Evolutionary conservation across 2,113 vertebrate species (phyloP).

Genomic region (Ardeotis arabs): DNA sequence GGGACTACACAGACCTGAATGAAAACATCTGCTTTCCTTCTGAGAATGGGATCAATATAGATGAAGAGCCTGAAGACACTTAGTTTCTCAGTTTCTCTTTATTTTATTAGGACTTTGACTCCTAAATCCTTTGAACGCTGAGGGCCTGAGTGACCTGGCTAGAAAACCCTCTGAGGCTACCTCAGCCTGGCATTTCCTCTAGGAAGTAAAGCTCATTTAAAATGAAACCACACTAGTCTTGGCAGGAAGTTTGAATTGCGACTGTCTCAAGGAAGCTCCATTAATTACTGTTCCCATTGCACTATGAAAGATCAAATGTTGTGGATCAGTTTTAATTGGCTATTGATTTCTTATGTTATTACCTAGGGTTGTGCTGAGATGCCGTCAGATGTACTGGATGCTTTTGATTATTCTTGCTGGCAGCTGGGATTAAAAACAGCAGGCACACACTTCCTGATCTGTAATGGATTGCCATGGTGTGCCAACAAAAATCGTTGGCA

Average conservation of each 20-base stretch:
- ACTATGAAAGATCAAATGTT: slow-evolving; percentile 66
- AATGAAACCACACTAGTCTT: slow-evolving; percentile 37
- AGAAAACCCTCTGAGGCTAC: background rate
- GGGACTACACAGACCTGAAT: background rate
- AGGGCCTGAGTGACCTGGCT: background rate
- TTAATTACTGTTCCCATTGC: slow-evolving; percentile 63
- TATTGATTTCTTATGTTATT: slow-evolving; percentile 71
- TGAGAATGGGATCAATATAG: background rate
- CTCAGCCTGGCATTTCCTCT: background rate
- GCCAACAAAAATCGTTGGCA: slow-evolving; percentile 37
- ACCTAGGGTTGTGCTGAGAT: slow-evolving; percentile 50
- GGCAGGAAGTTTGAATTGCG: slow-evolving; percentile 56
- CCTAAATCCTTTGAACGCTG: background rate
- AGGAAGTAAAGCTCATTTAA: slow-evolving; percentile 27
- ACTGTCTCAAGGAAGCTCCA: slow-evolving; percentile 42
- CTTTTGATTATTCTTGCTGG: slow-evolving; percentile 60
- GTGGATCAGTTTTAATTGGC: slow-evolving; percentile 70
- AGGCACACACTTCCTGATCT: slow-evolving; percentile 50
- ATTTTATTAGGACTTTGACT: background rate
- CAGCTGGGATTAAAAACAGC: slow-evolving; percentile 61
- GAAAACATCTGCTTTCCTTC: background rate
- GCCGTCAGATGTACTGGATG: slow-evolving; percentile 43
- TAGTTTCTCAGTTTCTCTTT: background rate
- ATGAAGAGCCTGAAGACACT: background rate
- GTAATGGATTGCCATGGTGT: slow-evolving; percentile 43